Evolutionary conservation across 1,140 invertebrate genomes (phyloP).

Genomic region (Arion vulgaris): DNA sequence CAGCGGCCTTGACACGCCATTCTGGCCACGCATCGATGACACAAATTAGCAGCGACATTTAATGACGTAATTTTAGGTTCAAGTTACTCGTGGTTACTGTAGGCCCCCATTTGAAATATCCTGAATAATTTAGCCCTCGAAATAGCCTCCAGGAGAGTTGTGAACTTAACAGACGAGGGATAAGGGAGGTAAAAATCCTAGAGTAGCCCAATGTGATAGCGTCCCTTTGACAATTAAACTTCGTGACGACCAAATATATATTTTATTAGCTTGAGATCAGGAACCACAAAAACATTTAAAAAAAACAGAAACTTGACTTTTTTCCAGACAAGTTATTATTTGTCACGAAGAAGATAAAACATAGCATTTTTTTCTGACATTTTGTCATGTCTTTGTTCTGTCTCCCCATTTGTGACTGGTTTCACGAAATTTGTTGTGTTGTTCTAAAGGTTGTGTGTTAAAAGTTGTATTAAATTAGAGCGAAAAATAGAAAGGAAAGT

Average conservation of each 20-base stretch:
- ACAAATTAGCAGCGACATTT: constrained; percentile 2
- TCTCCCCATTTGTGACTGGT: too few species aligned
- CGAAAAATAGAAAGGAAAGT: too few species aligned
- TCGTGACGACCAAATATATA: neutral
- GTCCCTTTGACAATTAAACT: neutral
- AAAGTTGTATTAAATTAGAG: too few species aligned
- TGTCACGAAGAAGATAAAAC: too few species aligned
- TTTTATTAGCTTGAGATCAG: constrained; percentile 3
- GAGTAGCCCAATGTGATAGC: neutral
- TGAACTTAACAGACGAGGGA: neutral
- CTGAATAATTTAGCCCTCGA: neutral
- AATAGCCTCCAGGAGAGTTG: neutral
- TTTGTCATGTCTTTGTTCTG: too few species aligned
- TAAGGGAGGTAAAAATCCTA: too few species aligned
- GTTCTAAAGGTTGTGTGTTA: too few species aligned
- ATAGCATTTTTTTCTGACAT: too few species aligned
- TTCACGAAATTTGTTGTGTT: too few species aligned
- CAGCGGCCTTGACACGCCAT: neutral
- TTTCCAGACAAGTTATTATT: too few species aligned
- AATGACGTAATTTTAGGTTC: neutral
- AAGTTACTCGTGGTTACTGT: neutral
- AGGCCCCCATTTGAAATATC: neutral
- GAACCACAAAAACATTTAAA: neutral
- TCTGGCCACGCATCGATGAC: constrained; percentile 4
- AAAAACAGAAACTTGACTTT: neutral